Evolutionary conservation across 2,797 vertebrate species (phyloP).

Genomic region (Mus spretus): DNA sequence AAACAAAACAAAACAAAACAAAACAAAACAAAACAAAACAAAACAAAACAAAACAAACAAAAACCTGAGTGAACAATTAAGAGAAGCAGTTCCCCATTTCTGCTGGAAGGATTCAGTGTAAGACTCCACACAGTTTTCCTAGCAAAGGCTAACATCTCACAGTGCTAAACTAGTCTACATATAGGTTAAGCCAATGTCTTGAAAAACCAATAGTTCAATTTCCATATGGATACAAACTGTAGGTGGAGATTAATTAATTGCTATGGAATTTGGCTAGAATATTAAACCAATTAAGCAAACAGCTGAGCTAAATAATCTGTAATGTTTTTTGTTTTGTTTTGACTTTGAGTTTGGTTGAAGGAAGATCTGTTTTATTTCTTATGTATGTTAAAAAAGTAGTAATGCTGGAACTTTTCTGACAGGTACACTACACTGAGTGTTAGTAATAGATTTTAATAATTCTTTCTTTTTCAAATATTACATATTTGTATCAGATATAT

Average conservation of each 20-base stretch:
- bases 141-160: not conserved
- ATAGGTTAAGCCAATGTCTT: not conserved
- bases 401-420: not conserved
- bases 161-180: not conserved
- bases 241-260: slow-evolving; percentile 19
- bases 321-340: not conserved
- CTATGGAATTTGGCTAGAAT: not conserved
- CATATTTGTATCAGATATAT: not conserved
- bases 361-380: slow-evolving; percentile 33
- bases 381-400: not conserved
- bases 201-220: not conserved
- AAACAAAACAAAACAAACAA: not conserved
- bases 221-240: not conserved
- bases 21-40: too few relatives aligned
- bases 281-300: not conserved
- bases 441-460: slow-evolving; percentile 2
- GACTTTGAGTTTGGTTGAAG: not conserved
- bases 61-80: not conserved
- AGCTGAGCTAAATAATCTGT: not conserved
- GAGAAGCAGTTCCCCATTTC: not conserved
- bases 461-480: not conserved
- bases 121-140: not conserved
- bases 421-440: not conserved
- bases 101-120: not conserved
- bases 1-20: too few relatives aligned